Evolutionary conservation across 2,113 vertebrate species (phyloP).

Genomic region (Catharus fuscescens): DNA sequence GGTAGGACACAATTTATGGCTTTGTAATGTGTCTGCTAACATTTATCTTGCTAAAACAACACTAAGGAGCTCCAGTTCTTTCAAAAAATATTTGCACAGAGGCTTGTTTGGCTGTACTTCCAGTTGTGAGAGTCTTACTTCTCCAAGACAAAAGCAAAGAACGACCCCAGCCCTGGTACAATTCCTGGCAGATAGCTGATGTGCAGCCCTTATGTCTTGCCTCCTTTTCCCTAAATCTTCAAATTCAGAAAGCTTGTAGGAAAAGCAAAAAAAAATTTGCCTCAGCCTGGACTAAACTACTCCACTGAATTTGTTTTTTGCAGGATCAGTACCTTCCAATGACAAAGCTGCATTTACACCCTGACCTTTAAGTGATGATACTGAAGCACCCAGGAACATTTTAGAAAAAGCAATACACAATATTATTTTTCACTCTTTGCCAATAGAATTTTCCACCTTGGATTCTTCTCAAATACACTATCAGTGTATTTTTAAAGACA

Average conservation of each 20-base stretch:
- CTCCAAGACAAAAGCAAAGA: not conserved
- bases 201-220: not conserved
- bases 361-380: not conserved
- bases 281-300: not conserved
- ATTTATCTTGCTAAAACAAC: constrained; percentile 5
- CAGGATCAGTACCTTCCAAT: not conserved
- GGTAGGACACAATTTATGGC: not conserved
- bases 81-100: not conserved
- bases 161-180: not conserved
- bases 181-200: not conserved
- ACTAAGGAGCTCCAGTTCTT: not conserved
- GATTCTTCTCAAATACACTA: not conserved
- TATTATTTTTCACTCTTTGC: not conserved
- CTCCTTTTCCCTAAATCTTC: not conserved
- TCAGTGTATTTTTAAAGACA: not conserved
- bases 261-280: not conserved
- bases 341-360: not conserved
- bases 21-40: not conserved
- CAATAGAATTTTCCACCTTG: not conserved
- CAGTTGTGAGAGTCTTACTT: not conserved
- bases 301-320: not conserved
- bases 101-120: not conserved
- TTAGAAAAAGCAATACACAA: not conserved
- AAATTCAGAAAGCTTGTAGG: not conserved
- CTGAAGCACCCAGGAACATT: not conserved